A percentile compares a stretch with the other conserved stretches of the same genome.
phyloP scores from a whole-genome alignment of 2,797 vertebrate genomes.

The Onychomys arenicola region DNA sequence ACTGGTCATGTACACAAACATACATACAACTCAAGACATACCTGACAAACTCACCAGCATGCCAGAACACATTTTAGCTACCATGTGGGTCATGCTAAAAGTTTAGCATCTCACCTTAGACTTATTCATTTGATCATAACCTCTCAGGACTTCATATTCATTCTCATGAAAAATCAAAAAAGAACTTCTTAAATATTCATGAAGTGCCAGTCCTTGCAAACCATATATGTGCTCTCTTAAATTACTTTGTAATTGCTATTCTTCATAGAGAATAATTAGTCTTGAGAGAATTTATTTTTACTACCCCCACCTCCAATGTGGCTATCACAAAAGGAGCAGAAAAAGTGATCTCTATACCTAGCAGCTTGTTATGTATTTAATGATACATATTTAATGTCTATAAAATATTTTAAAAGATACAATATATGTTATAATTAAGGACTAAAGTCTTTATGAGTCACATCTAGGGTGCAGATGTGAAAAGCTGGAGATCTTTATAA shows the following conservation, averaged over 20 bases:
- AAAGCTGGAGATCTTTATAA: neutral
- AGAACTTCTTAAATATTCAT: neutral
- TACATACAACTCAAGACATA: neutral
- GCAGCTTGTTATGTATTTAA: slow-evolving; percentile 11
- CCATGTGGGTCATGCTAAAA: neutral
- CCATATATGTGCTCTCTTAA: neutral
- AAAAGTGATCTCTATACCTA: neutral
- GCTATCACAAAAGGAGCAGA: neutral
- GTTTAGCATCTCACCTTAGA: neutral
- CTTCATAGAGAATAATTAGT: slow-evolving; percentile 23
- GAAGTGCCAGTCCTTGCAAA: slow-evolving; percentile 22
- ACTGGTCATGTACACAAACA: neutral
- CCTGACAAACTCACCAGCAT: neutral
- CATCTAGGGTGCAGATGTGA: neutral
- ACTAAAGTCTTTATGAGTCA: neutral
- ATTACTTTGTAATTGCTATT: slow-evolving; percentile 47
- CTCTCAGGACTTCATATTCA: neutral
- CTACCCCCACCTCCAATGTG: neutral
- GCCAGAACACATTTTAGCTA: neutral
- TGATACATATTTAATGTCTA: slow-evolving; percentile 29
- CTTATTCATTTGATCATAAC: neutral
- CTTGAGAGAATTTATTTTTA: neutral
- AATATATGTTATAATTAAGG: slow-evolving; percentile 19
- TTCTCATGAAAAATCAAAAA: neutral
- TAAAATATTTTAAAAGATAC: neutral